A percentile compares a stretch with the other conserved stretches of the same genome.
Conservation (phyloP, 2,888 invertebrate genomes). For the Acheta domesticus region DNA sequence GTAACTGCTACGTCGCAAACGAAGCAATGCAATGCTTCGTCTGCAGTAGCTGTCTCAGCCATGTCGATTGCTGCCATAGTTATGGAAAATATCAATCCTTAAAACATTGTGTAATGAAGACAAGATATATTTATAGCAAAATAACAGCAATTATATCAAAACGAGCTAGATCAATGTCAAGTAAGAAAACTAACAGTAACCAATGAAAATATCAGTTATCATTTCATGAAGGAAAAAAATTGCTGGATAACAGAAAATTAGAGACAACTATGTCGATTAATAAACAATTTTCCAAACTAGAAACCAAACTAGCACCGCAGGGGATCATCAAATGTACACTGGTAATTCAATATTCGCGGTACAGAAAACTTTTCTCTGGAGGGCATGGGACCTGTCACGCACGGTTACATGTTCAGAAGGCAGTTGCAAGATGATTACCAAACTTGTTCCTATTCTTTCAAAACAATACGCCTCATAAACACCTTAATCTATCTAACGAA, state of each 20-base stretch:
- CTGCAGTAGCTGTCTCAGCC: conserved; percentile 23
- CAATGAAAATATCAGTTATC: no score
- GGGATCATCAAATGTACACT: not conserved
- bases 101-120: not conserved
- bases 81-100: no score
- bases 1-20: conserved; percentile 46
- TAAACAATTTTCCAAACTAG: not conserved
- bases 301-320: not conserved
- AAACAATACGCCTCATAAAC: no score
- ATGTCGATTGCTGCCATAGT: not conserved
- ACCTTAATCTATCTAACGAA: no score
- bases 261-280: not conserved
- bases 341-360: not conserved
- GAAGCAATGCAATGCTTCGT: conserved; percentile 43
- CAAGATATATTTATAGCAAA: not conserved
- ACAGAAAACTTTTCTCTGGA: not conserved
- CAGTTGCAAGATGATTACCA: not conserved
- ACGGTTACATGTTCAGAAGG: not conserved
- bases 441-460: no score
- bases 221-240: no score
- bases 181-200: no score
- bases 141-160: not conserved
- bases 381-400: not conserved
- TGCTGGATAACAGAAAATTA: not conserved
- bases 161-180: not conserved